Percentiles rank a stretch among this genome's conserved stretches.
phyloP scores from a whole-genome alignment of 2,113 vertebrate genomes.

The Percopsis transmontana region DNA sequence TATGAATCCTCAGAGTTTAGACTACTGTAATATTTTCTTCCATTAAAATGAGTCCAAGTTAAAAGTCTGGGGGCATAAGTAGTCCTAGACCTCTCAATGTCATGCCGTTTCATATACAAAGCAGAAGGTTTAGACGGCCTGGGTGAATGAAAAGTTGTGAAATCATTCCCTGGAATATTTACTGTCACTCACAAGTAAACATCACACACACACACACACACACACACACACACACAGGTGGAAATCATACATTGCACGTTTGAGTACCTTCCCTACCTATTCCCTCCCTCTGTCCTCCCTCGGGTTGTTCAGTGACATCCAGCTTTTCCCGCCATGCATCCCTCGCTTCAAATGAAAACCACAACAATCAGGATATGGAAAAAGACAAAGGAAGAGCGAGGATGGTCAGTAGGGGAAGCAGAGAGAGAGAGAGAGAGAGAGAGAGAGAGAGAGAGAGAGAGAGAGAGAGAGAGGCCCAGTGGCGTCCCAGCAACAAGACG shows the following conservation, averaged over 20 bases:
- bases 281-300: neutral
- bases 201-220: neutral
- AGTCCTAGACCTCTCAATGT: neutral
- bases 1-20: neutral
- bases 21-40: neutral
- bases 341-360: neutral
- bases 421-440: conserved; percentile 2
- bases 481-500: conserved; percentile 35
- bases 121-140: neutral
- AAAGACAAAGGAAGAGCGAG: neutral
- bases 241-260: neutral
- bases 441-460: conserved; percentile 24
- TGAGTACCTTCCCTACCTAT: neutral
- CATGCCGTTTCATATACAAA: neutral
- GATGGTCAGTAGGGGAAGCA: neutral
- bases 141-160: neutral
- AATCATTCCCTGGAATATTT: neutral
- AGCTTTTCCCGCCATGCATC: neutral
- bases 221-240: neutral
- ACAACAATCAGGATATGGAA: neutral
- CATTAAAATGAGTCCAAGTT: neutral
- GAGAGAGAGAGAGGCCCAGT: conserved; percentile 39
- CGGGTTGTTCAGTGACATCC: conserved; percentile 7
- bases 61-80: neutral
- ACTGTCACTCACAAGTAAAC: neutral